Base-by-base conservation (phyloP, 1,140 invertebrate genomes). In the honey bee (Apis mellifera) region DNA sequence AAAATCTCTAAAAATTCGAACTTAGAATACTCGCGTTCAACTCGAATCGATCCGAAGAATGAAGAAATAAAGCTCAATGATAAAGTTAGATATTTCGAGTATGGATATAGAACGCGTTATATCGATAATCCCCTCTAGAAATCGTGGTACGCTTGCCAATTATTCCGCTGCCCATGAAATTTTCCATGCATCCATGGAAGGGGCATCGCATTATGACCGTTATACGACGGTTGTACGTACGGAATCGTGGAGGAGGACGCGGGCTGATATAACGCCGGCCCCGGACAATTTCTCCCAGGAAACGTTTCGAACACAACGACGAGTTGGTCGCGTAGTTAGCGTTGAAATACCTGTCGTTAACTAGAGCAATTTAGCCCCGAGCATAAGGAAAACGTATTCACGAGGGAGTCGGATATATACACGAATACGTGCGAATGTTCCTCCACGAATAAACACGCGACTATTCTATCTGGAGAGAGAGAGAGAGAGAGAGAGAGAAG, bases 321-420 rank as follows among this genome's bases (percentile, higher is more conserved):
- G 82, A 86, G 75, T 84, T 72, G 68, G 84, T 84, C 65, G 78
- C 69, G 76, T 88, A 86, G 85, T 88, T 87, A 78, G 79, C 80
- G 78, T 70, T 78, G 71, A 76, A 87, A 88, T 85, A 87, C 78
- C 78, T 84, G 86, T 87, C 86, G 86, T 87, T 88, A 88, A 88
- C 86, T 87, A 82, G 85, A 82, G 78, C 85, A 87, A 87, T 87
- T 85, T 88, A 78, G 66, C 82, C 77, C 57, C 68, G 60, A 86
- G 85, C 73, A 73, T 82, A 86, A 74, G 78, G 74, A 68, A 78
- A 82, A 78, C 78, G 75, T 88, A 86, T 86, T 84, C 86, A 86
- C 85, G 66, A 68, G 82, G 68, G 85, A 85, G 74, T n/a, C 59
- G 66, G 84, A 87, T 84, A 78, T 80, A 86, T 86, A n/a, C 84